Conservation (phyloP, 1,140 invertebrate species). For the Musca vetustissima region DNA sequence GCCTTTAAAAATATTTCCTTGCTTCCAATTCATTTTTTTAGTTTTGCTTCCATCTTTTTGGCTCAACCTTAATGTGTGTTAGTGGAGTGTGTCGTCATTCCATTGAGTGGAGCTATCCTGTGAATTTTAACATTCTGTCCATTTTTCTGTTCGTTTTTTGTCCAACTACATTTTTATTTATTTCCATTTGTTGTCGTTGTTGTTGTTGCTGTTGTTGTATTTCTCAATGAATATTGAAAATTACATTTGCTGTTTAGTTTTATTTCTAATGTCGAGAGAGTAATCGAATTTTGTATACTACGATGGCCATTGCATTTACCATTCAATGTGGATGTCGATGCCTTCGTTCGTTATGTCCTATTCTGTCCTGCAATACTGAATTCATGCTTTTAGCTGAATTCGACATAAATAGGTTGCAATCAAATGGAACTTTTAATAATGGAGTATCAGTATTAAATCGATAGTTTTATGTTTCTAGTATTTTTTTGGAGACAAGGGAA, state of each 20-base stretch:
- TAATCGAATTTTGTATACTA: too few species aligned
- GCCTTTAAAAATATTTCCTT: too few species aligned
- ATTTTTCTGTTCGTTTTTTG: not conserved
- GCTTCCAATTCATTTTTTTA: too few species aligned
- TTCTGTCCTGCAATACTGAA: not conserved
- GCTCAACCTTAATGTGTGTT: too few species aligned
- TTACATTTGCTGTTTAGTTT: slow-evolving; percentile 17
- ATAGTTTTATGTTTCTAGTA: slow-evolving; percentile 2
- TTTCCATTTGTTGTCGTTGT: not conserved
- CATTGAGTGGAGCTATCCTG: too few species aligned
- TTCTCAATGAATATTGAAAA: slow-evolving; percentile 20
- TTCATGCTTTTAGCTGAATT: slow-evolving; percentile 5
- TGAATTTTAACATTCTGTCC: not conserved
- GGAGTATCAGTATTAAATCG: not conserved
- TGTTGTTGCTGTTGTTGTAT: not conserved
- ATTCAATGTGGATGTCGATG: too few species aligned
- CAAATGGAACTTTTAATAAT: slow-evolving; percentile 20
- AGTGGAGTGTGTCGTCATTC: too few species aligned
- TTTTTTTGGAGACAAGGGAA: too few species aligned
- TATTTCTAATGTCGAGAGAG: too few species aligned
- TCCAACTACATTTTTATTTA: slow-evolving; percentile 1
- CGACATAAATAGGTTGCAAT: slow-evolving; percentile 23
- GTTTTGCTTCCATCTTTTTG: too few species aligned
- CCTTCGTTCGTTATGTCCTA: not conserved
- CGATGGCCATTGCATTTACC: too few species aligned